Percentiles rank a stretch among this genome's conserved stretches.
Evolutionary conservation across 2,888 invertebrate genomes (phyloP).

Genomic region (Lottia scabra): DNA sequence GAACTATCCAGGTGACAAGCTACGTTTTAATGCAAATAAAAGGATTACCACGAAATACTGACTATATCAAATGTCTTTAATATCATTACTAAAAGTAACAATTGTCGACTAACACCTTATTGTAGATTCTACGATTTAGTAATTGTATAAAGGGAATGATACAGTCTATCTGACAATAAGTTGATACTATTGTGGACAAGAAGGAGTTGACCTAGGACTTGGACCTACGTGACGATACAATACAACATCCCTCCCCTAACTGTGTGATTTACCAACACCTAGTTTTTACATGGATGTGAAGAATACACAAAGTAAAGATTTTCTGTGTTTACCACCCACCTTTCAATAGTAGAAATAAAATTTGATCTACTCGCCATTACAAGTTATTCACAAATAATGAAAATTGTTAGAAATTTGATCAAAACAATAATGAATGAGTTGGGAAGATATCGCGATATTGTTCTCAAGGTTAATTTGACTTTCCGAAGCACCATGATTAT

Average conservation of each 20-base stretch:
- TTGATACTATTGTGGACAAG: conserved; percentile 2
- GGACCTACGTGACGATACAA: neutral
- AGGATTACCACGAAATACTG: too few species aligned
- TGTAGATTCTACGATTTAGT: neutral
- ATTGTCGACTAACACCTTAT: neutral
- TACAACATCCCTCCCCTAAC: neutral
- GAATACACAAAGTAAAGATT: neutral
- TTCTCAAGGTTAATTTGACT: too few species aligned
- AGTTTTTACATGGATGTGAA: neutral
- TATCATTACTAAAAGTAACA: too few species aligned
- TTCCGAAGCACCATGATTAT: too few species aligned
- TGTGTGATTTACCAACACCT: conserved; percentile 1
- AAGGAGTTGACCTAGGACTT: neutral
- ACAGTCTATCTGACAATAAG: neutral
- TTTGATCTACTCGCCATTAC: neutral
- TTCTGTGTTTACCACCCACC: neutral
- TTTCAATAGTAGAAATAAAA: neutral
- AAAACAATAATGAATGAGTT: too few species aligned
- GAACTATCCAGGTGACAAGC: too few species aligned
- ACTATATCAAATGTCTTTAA: too few species aligned
- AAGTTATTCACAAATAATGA: too few species aligned
- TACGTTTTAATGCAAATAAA: too few species aligned
- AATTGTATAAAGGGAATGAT: neutral
- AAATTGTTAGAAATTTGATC: too few species aligned
- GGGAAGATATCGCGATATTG: too few species aligned